These are phyloP conservation scores for Callinectes sapidus DNA, from an alignment of 2,888 invertebrate genomes.

Conservation along the genomic window DNA sequence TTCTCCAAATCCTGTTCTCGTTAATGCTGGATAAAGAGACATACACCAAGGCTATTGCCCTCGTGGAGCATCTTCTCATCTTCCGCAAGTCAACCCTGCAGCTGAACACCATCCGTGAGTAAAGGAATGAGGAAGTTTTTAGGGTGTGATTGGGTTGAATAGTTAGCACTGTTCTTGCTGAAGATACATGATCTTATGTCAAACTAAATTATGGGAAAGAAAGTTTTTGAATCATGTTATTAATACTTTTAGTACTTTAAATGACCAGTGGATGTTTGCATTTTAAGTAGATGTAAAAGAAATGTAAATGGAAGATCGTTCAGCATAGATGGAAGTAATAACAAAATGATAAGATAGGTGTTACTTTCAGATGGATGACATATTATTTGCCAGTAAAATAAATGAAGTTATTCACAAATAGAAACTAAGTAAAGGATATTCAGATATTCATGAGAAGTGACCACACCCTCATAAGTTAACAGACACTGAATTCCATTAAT, in stretches of 20 bases:
- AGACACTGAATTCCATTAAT: background rate
- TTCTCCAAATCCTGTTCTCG: conserved; percentile 62
- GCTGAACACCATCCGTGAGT: conserved; percentile 65
- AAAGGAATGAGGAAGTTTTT: background rate
- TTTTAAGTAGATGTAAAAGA: no score
- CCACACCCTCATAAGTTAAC: background rate
- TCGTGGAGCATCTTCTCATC: conserved; percentile 59
- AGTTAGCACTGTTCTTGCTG: background rate
- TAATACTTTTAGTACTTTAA: no score
- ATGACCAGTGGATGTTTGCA: no score
- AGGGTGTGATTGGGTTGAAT: background rate
- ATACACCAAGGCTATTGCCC: conserved; percentile 58
- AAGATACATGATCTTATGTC: background rate
- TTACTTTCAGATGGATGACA: no score
- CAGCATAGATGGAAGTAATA: no score
- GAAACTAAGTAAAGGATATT: background rate
- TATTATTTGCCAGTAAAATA: no score
- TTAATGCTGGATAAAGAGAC: conserved; percentile 50
- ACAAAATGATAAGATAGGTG: no score
- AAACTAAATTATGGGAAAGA: background rate
- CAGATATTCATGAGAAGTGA: background rate
- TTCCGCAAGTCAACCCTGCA: conserved; percentile 57
- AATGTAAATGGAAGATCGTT: no score
- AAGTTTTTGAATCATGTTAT: background rate
- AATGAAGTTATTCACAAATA: background rate